phyloP scores from a whole-genome alignment of 2,113 vertebrate genomes.

The Centropus unirufus region DNA sequence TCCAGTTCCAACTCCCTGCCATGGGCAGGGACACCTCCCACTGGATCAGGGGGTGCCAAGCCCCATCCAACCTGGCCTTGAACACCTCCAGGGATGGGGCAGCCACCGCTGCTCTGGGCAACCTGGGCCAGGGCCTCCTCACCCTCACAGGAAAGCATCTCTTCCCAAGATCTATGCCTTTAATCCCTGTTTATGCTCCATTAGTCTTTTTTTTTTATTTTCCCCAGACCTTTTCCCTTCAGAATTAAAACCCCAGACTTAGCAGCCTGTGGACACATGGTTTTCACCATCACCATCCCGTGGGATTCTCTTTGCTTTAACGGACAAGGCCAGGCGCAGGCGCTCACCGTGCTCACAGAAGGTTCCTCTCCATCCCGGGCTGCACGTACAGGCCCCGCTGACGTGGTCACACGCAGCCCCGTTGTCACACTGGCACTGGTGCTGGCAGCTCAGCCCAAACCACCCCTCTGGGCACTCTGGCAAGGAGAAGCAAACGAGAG shows the following conservation, averaged over 20 bases:
- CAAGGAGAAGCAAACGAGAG: neutral
- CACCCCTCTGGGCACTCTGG: slow-evolving; percentile 85
- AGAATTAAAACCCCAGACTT: neutral
- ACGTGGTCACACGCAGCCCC: slow-evolving; percentile 88
- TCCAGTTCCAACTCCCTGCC: too few relatives aligned
- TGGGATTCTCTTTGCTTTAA: neutral
- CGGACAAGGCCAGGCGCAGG: fast-evolving
- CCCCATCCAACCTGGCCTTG: too few relatives aligned
- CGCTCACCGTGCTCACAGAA: slow-evolving; percentile 89
- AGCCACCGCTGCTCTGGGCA: too few relatives aligned
- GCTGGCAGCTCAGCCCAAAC: slow-evolving; percentile 85
- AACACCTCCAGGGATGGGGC: too few relatives aligned
- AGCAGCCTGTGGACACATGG: fast-evolving
- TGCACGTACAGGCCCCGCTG: slow-evolving; percentile 91
- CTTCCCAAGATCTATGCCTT: too few relatives aligned
- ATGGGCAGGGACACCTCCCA: too few relatives aligned
- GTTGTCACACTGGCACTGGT: slow-evolving; percentile 87
- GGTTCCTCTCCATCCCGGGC: slow-evolving; percentile 88
- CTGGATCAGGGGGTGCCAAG: too few relatives aligned
- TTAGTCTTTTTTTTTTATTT: neutral
- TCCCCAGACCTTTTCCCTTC: neutral
- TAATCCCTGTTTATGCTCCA: neutral
- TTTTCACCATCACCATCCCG: neutral
- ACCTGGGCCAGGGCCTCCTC: too few relatives aligned
- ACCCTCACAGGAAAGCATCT: too few relatives aligned